Evolutionary conservation across 2,888 invertebrate genomes (phyloP).

Genomic region (Meta bourneti): DNA sequence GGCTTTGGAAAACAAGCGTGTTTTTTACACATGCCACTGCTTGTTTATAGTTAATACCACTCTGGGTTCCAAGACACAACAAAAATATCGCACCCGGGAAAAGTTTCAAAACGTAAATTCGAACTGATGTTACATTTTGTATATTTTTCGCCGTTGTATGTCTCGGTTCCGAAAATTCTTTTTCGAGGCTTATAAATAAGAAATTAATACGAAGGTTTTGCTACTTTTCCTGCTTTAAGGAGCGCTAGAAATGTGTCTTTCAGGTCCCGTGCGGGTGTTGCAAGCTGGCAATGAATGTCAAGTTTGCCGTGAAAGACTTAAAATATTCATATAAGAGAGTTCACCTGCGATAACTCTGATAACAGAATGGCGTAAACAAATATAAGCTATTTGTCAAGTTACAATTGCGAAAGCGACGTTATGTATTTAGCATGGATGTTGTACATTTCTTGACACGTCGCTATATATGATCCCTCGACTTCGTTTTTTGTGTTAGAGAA

Average conservation of each 20-base stretch:
- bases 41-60: background rate
- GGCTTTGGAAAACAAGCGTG: background rate
- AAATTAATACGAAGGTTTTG: background rate
- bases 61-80: background rate
- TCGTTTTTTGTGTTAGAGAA: too few species aligned
- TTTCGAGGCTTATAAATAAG: background rate
- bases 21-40: background rate
- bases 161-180: background rate
- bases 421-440: too few species aligned
- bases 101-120: background rate
- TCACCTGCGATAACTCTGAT: background rate
- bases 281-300: background rate
- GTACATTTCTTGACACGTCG: too few species aligned
- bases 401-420: background rate
- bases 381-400: background rate
- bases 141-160: background rate
- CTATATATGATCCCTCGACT: too few species aligned
- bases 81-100: background rate
- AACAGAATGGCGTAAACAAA: background rate
- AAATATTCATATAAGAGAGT: background rate
- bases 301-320: background rate
- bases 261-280: background rate
- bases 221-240: background rate
- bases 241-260: background rate
- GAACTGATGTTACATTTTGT: background rate